Conservation (phyloP, 2,888 invertebrate genomes). For the Seladonia tumulorum region DNA sequence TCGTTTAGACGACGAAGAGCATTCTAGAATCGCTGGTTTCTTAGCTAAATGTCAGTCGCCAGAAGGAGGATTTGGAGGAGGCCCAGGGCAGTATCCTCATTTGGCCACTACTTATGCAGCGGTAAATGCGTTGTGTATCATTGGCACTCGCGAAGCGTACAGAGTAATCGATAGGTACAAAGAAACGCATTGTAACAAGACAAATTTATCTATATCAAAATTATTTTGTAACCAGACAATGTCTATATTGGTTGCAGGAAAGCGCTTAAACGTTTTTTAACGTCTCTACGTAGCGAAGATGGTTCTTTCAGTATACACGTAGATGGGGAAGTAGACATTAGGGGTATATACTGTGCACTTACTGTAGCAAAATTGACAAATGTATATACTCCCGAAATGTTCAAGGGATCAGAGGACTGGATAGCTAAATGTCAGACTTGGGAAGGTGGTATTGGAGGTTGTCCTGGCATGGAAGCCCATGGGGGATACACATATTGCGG, state of each 20-base stretch:
- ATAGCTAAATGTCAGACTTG: constrained; percentile 97
- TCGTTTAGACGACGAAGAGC: constrained; percentile 86
- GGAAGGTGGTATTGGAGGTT: constrained; percentile 99
- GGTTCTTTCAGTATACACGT: constrained; percentile 97
- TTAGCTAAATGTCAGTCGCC: constrained; percentile 90
- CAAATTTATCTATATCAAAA: neutral
- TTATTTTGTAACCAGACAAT: neutral
- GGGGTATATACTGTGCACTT: constrained; percentile 98
- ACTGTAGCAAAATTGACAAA: constrained; percentile 95
- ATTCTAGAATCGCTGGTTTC: constrained; percentile 86
- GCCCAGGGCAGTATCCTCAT: constrained; percentile 96
- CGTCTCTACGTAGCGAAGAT: constrained; percentile 91
- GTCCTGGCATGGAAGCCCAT: constrained; percentile 98
- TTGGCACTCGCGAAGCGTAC: constrained; percentile 95
- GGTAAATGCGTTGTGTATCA: constrained; percentile 95
- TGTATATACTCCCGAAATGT: constrained; percentile 90
- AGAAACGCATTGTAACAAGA: neutral
- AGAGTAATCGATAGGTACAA: constrained; percentile 92
- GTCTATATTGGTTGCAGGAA: constrained; percentile 83
- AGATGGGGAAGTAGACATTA: constrained; percentile 96
- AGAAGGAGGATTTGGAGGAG: constrained; percentile 96
- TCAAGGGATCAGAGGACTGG: constrained; percentile 96
- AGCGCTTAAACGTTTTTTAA: constrained; percentile 91
- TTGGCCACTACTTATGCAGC: constrained; percentile 99
- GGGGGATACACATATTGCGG: constrained; percentile 99